These are phyloP conservation scores for Carduelis carduelis DNA, from an alignment of 2,797 vertebrate genomes.

Conservation along the genomic window DNA sequence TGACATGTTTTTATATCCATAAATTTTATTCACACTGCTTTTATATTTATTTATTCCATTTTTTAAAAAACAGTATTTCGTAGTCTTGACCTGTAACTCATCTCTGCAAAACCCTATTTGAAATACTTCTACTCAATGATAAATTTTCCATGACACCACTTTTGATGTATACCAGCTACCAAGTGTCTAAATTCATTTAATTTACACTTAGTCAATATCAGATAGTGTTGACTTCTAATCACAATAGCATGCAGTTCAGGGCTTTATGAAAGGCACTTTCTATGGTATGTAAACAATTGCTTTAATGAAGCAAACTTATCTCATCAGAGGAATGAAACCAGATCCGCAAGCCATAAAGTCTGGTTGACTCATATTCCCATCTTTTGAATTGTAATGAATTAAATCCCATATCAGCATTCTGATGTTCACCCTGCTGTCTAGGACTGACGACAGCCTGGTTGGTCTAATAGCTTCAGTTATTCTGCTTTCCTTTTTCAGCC, in stretches of 20 bases:
- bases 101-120: not conserved
- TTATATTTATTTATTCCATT: not conserved
- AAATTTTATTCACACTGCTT: not conserved
- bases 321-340: not conserved
- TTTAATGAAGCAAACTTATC: not conserved
- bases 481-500: not conserved
- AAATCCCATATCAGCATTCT: not conserved
- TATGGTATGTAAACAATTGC: not conserved
- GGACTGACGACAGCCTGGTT: not conserved
- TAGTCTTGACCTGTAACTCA: not conserved
- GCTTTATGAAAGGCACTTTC: not conserved
- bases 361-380: not conserved
- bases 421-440: not conserved
- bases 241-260: not conserved
- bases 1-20: not conserved
- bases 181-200: slow-evolving; percentile 6
- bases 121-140: not conserved
- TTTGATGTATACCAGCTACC: not conserved
- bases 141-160: not conserved
- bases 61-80: not conserved
- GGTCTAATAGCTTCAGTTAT: not conserved
- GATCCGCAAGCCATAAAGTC: not conserved
- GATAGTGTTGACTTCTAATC: not conserved
- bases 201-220: slow-evolving; percentile 12
- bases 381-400: not conserved